These are phyloP conservation scores for Sebastes matsubarae DNA, from an alignment of 2,797 vertebrate species.

Conservation along the genomic window DNA sequence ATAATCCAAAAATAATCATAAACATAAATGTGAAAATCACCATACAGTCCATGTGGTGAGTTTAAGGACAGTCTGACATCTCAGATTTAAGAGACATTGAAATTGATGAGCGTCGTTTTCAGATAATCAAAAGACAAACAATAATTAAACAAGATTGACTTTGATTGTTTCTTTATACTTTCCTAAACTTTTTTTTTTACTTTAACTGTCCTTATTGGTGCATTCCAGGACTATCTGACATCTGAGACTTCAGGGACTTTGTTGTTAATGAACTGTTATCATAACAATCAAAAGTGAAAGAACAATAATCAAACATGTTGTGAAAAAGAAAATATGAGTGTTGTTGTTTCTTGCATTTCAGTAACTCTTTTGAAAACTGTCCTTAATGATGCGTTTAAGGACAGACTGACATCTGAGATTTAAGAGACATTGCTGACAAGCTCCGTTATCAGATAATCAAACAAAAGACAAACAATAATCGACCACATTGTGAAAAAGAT, in stretches of 20 bases:
- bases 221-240: neutral
- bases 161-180: neutral
- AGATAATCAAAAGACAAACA: neutral
- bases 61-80: neutral
- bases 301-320: neutral
- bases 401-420: neutral
- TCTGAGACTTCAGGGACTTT: neutral
- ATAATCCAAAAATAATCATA: neutral
- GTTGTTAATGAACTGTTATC: neutral
- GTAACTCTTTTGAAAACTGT: too few species aligned
- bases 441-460: too few species aligned
- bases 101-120: neutral
- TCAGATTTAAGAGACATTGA: neutral
- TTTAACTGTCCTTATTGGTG: neutral
- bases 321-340: neutral
- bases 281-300: neutral
- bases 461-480: too few species aligned
- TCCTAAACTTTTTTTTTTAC: neutral
- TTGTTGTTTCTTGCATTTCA: too few species aligned
- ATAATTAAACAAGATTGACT: neutral
- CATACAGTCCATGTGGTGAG: neutral
- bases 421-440: too few species aligned
- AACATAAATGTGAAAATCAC: neutral
- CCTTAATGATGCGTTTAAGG: neutral
- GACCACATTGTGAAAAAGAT: too few species aligned